These are phyloP conservation scores for Sebastes steindachneri DNA, from an alignment of 2,797 vertebrate species.

Conservation along the genomic window DNA sequence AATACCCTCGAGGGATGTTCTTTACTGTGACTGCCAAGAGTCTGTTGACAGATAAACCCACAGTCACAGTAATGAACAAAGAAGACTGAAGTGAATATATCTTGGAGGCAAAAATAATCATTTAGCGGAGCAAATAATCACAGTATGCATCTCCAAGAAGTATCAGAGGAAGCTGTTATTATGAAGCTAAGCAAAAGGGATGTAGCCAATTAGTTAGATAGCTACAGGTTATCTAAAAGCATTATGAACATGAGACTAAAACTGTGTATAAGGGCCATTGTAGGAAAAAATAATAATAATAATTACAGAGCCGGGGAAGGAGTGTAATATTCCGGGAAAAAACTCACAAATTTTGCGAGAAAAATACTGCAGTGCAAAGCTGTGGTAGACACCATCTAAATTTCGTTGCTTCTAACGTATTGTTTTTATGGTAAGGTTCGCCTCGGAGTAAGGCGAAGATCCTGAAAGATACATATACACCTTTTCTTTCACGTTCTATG, in stretches of 20 bases:
- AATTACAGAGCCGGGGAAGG: too few relatives aligned
- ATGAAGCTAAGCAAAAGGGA: not conserved
- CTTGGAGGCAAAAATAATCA: not conserved
- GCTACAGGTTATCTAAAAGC: not conserved
- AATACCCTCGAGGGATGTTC: not conserved
- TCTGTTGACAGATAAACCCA: not conserved
- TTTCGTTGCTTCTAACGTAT: too few relatives aligned
- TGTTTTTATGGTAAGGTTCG: too few relatives aligned
- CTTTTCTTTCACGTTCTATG: too few relatives aligned
- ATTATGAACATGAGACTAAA: not conserved
- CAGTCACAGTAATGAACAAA: not conserved
- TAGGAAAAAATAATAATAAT: too few relatives aligned
- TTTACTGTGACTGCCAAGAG: slow-evolving; percentile 1
- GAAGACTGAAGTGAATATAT: not conserved
- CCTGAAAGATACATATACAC: too few relatives aligned
- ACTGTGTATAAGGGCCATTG: too few relatives aligned
- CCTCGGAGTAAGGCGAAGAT: too few relatives aligned
- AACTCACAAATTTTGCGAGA: too few relatives aligned
- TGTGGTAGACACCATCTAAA: too few relatives aligned
- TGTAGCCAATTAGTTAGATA: not conserved
- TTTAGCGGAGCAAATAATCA: not conserved
- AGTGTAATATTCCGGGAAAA: too few relatives aligned
- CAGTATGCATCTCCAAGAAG: not conserved
- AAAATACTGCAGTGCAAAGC: too few relatives aligned
- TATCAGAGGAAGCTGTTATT: not conserved